Conservation (phyloP, 2,888 invertebrate genomes). For the Tachina lurida region DNA sequence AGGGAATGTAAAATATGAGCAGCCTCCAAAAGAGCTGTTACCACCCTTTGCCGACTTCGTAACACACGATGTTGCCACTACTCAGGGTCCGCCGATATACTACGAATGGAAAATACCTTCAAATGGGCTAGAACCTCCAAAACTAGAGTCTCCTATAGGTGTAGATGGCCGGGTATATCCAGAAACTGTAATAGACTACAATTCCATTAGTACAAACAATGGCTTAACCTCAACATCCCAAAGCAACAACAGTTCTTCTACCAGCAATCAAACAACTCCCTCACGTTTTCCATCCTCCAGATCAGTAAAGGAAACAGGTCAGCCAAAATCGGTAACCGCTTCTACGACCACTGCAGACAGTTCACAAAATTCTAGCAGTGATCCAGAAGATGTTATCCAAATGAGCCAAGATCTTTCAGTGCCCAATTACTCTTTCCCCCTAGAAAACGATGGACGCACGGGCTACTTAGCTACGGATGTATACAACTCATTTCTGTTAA, state of each 20-base stretch:
- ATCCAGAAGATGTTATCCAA: constrained; percentile 82
- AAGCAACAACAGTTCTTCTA: neutral
- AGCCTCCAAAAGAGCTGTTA: constrained; percentile 82
- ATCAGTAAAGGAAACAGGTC: constrained; percentile 77
- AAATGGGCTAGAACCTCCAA: constrained; percentile 85
- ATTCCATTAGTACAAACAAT: constrained; percentile 74
- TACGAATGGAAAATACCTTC: constrained; percentile 87
- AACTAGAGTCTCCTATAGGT: constrained; percentile 81
- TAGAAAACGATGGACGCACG: constrained; percentile 85
- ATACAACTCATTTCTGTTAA: constrained; percentile 86
- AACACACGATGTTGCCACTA: constrained; percentile 83
- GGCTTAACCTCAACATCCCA: constrained; percentile 74
- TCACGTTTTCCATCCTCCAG: constrained; percentile 77
- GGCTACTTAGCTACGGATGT: constrained; percentile 84
- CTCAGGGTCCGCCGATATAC: constrained; percentile 86
- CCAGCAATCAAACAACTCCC: constrained; percentile 8
- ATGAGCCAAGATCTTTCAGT: constrained; percentile 86
- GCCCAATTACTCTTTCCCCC: constrained; percentile 86
- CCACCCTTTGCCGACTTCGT: constrained; percentile 85
- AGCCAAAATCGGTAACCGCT: constrained; percentile 66
- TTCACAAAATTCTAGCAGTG: constrained; percentile 15
- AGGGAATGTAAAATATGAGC: constrained; percentile 22
- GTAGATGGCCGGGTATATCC: constrained; percentile 82
- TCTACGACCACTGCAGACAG: constrained; percentile 77
- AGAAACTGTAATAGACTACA: constrained; percentile 76